These are phyloP conservation scores for Lethenteron reissneri DNA, from an alignment of 2,113 vertebrate species.

Conservation along the genomic window DNA sequence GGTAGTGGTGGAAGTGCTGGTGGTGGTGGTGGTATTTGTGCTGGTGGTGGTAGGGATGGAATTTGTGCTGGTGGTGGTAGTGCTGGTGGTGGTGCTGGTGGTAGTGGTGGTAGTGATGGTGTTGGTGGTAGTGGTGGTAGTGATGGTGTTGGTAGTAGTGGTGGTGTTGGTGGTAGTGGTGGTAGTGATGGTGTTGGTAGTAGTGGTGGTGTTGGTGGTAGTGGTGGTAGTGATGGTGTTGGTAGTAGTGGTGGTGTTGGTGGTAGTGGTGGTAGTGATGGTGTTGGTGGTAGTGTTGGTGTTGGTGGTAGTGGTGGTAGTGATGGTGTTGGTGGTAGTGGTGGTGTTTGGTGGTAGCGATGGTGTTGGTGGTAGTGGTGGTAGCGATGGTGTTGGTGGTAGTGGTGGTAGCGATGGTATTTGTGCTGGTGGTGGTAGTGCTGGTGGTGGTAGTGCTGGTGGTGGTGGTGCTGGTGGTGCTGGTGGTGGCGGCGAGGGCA, in stretches of 20 bases:
- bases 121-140: background rate
- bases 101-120: background rate
- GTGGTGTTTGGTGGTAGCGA: background rate
- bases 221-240: too few relatives aligned
- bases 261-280: too few relatives aligned
- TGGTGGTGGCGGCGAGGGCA: constrained; percentile 14
- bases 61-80: background rate
- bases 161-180: background rate
- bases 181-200: too few relatives aligned
- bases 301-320: background rate
- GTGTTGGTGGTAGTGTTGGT: background rate
- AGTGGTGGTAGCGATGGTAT: background rate
- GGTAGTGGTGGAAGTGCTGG: too few relatives aligned
- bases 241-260: too few relatives aligned
- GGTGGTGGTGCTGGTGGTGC: background rate
- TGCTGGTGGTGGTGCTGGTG: background rate
- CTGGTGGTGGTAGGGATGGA: background rate
- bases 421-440: background rate
- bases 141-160: background rate
- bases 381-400: background rate
- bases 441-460: background rate
- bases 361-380: background rate
- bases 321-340: background rate
- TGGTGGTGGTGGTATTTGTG: too few relatives aligned
- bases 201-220: too few relatives aligned